phyloP scores from a whole-genome alignment of 2,113 vertebrate species.

The Paratilapia polleni region DNA sequence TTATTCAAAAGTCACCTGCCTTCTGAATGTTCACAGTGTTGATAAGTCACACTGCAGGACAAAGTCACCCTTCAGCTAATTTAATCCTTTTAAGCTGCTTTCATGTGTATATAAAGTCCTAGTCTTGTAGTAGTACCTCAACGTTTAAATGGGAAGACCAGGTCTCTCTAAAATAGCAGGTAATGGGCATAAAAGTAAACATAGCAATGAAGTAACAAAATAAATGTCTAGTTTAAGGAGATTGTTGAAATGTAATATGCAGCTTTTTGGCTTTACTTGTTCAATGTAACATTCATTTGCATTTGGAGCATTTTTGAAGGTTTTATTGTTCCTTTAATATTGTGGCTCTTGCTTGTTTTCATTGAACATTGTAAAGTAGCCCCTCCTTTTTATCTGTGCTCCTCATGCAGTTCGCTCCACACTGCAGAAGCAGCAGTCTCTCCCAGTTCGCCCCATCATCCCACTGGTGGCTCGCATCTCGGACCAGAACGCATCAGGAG shows the following conservation, averaged over 20 bases:
- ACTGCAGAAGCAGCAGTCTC: slow-evolving; percentile 93
- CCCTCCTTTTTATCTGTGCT: not conserved
- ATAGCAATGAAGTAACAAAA: not conserved
- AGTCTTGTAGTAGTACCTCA: not conserved
- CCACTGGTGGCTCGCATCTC: slow-evolving; percentile 96
- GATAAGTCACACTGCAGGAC: not conserved
- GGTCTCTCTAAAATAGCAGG: not conserved
- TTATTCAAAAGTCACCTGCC: slow-evolving; percentile 3
- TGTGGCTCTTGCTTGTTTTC: not conserved
- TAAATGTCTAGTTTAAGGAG: not conserved
- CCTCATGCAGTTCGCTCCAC: slow-evolving; percentile 76
- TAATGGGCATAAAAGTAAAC: not conserved
- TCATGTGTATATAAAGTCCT: not conserved
- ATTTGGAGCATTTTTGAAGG: not conserved
- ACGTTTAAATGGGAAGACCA: not conserved
- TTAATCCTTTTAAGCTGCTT: not conserved
- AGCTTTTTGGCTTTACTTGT: not conserved
- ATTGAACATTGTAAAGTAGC: not conserved
- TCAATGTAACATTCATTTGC: not conserved
- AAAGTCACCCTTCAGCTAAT: not conserved
- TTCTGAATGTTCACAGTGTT: not conserved
- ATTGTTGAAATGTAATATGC: not conserved
- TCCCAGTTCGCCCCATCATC: slow-evolving; percentile 92
- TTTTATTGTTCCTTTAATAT: not conserved
- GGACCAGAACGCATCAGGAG: slow-evolving; percentile 96